These are phyloP conservation scores for Conomelus anceps DNA, from an alignment of 2,888 invertebrate genomes.

Conservation along the genomic window DNA sequence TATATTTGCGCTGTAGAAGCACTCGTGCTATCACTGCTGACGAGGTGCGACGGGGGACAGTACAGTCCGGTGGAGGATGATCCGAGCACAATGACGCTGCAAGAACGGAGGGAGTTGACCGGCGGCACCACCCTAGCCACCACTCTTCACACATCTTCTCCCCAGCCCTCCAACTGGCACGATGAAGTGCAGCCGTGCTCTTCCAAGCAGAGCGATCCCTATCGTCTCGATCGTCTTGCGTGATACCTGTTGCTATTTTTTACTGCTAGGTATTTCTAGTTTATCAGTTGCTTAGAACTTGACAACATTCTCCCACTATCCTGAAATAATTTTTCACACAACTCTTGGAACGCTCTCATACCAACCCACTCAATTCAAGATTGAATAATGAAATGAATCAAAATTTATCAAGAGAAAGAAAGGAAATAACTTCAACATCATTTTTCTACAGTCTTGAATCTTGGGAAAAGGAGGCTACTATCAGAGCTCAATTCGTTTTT, in stretches of 20 bases:
- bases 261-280: background rate
- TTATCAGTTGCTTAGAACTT: background rate
- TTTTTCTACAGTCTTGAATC: too few relatives aligned
- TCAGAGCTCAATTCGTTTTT: too few relatives aligned
- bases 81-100: constrained; percentile 51
- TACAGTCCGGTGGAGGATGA: constrained; percentile 58
- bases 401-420: too few relatives aligned
- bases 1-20: constrained; percentile 56
- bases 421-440: too few relatives aligned
- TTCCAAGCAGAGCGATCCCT: constrained; percentile 37
- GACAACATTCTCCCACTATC: background rate
- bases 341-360: background rate
- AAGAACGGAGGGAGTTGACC: constrained; percentile 47
- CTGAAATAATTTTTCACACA: background rate
- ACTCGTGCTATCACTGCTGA: constrained; percentile 51
- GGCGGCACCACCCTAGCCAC: constrained; percentile 35
- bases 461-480: too few relatives aligned
- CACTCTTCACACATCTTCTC: constrained; percentile 43
- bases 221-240: constrained; percentile 25
- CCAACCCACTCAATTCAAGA: background rate
- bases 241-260: constrained; percentile 23
- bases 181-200: constrained; percentile 45
- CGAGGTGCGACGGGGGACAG: constrained; percentile 49
- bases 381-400: too few relatives aligned
- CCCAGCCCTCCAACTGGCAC: constrained; percentile 35